A percentile compares a stretch with the other conserved stretches of the same genome.
phyloP scores from a whole-genome alignment of 2,888 invertebrate species.

The Cyclophora albipunctata region DNA sequence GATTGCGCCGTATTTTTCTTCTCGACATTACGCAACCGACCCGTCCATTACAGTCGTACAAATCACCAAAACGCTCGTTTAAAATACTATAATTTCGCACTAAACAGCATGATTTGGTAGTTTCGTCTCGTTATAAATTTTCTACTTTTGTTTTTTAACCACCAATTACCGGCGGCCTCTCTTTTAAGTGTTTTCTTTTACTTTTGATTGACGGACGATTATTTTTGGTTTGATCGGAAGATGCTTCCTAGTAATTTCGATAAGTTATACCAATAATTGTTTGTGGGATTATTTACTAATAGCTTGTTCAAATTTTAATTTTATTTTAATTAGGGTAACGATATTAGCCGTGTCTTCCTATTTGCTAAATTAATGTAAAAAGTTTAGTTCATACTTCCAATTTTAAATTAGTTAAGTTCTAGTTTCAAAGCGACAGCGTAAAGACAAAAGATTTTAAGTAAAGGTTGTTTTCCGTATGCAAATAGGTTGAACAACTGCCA shows the following conservation, averaged over 20 bases:
- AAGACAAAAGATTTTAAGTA: no score
- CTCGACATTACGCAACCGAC: constrained; percentile 56
- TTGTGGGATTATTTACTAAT: constrained; percentile 31
- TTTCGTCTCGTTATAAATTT: constrained; percentile 68
- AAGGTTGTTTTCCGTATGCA: background rate
- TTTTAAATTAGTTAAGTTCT: background rate
- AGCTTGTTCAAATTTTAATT: constrained; percentile 32
- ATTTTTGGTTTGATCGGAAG: constrained; percentile 59
- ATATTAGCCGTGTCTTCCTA: background rate
- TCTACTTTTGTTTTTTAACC: constrained; percentile 68
- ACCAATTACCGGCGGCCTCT: constrained; percentile 56
- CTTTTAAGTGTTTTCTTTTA: constrained; percentile 58
- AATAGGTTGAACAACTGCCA: background rate
- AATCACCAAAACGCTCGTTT: constrained; percentile 66
- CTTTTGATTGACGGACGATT: constrained; percentile 69
- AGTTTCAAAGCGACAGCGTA: no score
- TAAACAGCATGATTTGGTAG: constrained; percentile 68
- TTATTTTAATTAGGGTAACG: constrained; percentile 18
- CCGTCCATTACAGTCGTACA: constrained; percentile 55
- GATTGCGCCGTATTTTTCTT: constrained; percentile 57
- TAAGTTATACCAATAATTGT: constrained; percentile 40
- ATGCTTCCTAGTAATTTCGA: constrained; percentile 62
- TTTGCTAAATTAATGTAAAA: background rate
- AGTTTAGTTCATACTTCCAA: background rate
- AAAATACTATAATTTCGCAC: constrained; percentile 72